phyloP scores from a whole-genome alignment of 1,140 invertebrate genomes.

The Whitmania pigra region DNA sequence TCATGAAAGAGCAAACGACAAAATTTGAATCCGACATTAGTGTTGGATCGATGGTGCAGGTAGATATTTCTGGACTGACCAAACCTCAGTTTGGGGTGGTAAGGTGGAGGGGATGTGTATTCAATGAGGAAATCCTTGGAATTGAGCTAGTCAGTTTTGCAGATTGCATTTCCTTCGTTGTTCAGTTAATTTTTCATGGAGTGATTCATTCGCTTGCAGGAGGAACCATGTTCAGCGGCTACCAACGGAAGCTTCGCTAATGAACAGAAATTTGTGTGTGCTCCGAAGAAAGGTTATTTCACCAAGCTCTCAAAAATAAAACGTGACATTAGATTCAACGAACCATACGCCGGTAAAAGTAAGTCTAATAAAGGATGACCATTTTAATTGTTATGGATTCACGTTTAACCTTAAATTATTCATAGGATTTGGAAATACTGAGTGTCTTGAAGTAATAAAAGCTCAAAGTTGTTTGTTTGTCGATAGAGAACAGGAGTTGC shows the following conservation, averaged over 20 bases:
- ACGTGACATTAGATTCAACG: constrained; percentile 62
- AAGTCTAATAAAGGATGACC: too few relatives aligned
- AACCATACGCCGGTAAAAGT: constrained; percentile 35
- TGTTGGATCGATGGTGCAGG: constrained; percentile 45
- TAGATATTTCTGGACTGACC: constrained; percentile 26
- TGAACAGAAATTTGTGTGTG: constrained; percentile 57
- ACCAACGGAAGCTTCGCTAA: constrained; percentile 66
- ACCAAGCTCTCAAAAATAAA: constrained; percentile 61
- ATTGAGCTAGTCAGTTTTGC: not conserved
- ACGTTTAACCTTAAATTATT: too few relatives aligned
- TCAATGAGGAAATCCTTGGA: not conserved
- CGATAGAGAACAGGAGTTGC: too few relatives aligned
- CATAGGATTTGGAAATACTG: too few relatives aligned
- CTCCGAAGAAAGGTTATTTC: constrained; percentile 59
- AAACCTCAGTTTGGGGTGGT: constrained; percentile 56
- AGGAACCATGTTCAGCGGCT: constrained; percentile 57
- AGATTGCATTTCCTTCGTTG: not conserved
- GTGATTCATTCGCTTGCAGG: constrained; percentile 48
- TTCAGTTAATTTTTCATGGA: not conserved
- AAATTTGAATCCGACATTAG: constrained; percentile 33
- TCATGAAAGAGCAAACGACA: too few relatives aligned
- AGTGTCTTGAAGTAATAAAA: too few relatives aligned
- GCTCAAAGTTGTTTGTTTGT: too few relatives aligned
- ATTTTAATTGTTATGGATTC: too few relatives aligned
- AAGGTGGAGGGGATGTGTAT: constrained; percentile 62